Percentiles rank a stretch among this genome's conserved stretches.
These are phyloP conservation scores for Drosophila burlai DNA, from an alignment of 1,140 invertebrate species.

Conservation along the genomic window DNA sequence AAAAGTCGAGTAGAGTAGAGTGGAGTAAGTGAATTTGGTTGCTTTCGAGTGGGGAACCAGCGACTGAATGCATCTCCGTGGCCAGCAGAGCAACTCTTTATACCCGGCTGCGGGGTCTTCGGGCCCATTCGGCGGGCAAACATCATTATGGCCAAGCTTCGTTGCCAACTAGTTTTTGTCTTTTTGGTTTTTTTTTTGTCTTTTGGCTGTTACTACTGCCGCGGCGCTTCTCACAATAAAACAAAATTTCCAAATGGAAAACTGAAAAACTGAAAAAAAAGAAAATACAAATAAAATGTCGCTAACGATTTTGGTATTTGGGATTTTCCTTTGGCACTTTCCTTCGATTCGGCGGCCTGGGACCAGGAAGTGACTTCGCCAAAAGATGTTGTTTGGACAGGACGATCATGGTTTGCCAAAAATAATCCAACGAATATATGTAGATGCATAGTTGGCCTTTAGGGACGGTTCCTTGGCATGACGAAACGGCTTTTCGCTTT, in stretches of 20 bases:
- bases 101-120: constrained; percentile 59
- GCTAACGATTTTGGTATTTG: constrained; percentile 77
- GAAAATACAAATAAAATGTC: constrained; percentile 68
- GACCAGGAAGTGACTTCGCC: constrained; percentile 71
- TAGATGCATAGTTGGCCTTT: constrained; percentile 8
- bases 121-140: constrained; percentile 48
- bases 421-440: constrained; percentile 5
- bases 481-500: constrained; percentile 32
- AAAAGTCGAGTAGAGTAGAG: constrained; percentile 79
- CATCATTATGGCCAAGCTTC: constrained; percentile 70
- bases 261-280: constrained; percentile 49
- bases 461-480: constrained; percentile 27
- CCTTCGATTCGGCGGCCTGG: constrained; percentile 54
- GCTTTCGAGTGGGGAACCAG: constrained; percentile 84
- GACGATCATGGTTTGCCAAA: constrained; percentile 21
- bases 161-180: constrained; percentile 65
- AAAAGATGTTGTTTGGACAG: constrained; percentile 18
- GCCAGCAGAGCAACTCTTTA: constrained; percentile 79
- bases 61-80: constrained; percentile 84
- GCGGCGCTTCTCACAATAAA: constrained; percentile 70
- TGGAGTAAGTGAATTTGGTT: constrained; percentile 79
- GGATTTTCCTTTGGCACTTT: constrained; percentile 71
- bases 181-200: constrained; percentile 11
- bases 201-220: constrained; percentile 3
- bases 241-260: constrained; percentile 56